Base-by-base conservation (phyloP, 2,113 vertebrate species). In the Vulpes vulpes region DNA sequence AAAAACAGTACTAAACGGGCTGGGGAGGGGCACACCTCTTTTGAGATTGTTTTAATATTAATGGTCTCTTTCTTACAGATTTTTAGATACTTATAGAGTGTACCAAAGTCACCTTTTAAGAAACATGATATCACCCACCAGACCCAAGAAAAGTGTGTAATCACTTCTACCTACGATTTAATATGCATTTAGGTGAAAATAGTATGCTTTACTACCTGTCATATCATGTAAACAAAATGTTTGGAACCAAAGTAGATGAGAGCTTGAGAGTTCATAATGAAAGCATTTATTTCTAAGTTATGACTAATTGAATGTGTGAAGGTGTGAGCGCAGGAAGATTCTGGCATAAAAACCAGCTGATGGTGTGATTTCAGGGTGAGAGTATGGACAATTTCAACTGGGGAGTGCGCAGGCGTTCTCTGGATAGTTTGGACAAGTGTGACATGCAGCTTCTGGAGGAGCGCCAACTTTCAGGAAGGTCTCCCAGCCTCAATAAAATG, bases 321-420 rank as follows among this genome's bases (percentile, higher is more conserved):
- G 91, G 17, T 74, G 25, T 69, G 83, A 7, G 5, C 43, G 81
- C 64, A 1, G 8, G 64, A 69, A 49, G 79, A 27, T 16, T 7
- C 30, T 8, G 60, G 49, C 86, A 19, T 85, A 78, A 78, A 94
- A 97, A 79, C 67, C 71, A 49, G 81, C 69, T 94, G 80, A 93
- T 62, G 79, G 74, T 32, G 96, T 98, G 92, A 95, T 99, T 99
- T 95, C 99, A 99, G 99, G 99, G 99, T 30, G 99, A 99, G 98
- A 99, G 99, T 22, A 98, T 99, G 99, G 99, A 99, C 98, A 99
- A 99, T 98, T 99, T 99, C 98, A 99, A 99, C 99, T 99, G 99
- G 99, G 99, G 99, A 14, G 99, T 99, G 30, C 99, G 99, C 82
- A 98, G 99, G 67, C 99, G 99, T 96, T 99, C 99, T 53, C 98